Base-by-base conservation (phyloP, 2,797 vertebrate genomes). In the Iguana delicatissima region DNA sequence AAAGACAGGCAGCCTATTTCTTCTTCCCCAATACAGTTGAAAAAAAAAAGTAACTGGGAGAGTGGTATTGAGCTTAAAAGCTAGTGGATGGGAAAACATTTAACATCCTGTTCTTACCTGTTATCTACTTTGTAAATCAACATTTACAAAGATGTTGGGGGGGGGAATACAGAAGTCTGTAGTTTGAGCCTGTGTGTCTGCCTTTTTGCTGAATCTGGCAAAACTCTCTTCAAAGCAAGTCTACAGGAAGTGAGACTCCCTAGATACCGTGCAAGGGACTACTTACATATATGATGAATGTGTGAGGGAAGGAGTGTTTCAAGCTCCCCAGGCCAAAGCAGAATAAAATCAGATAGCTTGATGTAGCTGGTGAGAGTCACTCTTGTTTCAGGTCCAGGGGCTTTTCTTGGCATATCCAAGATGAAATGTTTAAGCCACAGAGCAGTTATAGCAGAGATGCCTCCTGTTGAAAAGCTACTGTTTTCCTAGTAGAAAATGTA, bases 401-500 rank as follows among this genome's bases (percentile, higher is more conserved):
- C 1, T 22, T 22, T 62, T 62, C 52, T 52, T 52, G 52, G 8
- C 52, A 52, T 12, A 52, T 52, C 10, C 52, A 52, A 52, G 59
- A 81, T 35, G 55, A 81, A 81, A 81, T 1, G 6, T 57, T 52
- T 81, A 55, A 57, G 14, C 16, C 29, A 55, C 50, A 32, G 13
- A 52, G 29, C 5, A n/a, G 29, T 81, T 57, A 9, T n/a, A 81
- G 26, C 16, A 57, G 52, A 52, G 52, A 57, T 57, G 2, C 42
- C 35, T 42, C 42, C 42, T 42, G 4, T 26, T 64, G 10, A 64
- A 64, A 18, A 83, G 57, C 20, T 38, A 8, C 35, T 42, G 22
- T 35, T 64, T 64, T 82, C 80, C 86, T 86, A 72, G 90, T 74
- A 80, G n/a, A 81, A 3, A 59, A 69, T 72, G 1, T 10, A 93